A percentile compares a stretch with the other conserved stretches of the same genome.
Evolutionary conservation across 2,888 invertebrate genomes (phyloP).

Genomic region (Ceraclea dissimilis): DNA sequence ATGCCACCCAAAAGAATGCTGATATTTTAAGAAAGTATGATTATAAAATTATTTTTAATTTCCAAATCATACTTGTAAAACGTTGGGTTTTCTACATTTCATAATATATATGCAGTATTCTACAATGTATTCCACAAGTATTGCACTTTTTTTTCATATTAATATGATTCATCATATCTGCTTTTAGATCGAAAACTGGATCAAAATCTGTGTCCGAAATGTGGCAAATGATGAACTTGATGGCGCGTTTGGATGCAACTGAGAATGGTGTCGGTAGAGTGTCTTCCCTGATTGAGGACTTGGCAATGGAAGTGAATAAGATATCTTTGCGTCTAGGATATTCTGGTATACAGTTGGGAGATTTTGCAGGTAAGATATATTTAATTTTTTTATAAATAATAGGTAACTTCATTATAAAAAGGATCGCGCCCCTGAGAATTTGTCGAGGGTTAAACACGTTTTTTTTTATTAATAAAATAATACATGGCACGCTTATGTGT

Average conservation of each 20-base stretch:
- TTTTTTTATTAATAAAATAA: too few relatives aligned
- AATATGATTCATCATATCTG: neutral
- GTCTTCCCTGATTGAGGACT: conserved; percentile 52
- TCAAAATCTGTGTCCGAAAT: conserved; percentile 51
- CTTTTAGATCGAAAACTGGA: conserved; percentile 38
- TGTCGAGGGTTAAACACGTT: too few relatives aligned
- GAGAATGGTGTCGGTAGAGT: conserved; percentile 55
- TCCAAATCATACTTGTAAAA: too few relatives aligned
- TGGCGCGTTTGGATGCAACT: conserved; percentile 56
- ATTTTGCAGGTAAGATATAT: neutral
- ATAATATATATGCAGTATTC: too few relatives aligned
- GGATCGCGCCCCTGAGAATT: too few relatives aligned
- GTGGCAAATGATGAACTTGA: conserved; percentile 57
- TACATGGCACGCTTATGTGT: too few relatives aligned
- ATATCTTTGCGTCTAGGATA: conserved; percentile 5
- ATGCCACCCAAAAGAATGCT: conserved; percentile 40
- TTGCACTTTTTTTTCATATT: too few relatives aligned
- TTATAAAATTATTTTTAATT: too few relatives aligned
- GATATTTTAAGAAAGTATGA: conserved; percentile 30
- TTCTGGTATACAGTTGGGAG: conserved; percentile 5
- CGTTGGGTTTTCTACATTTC: too few relatives aligned
- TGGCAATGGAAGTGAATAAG: conserved; percentile 37
- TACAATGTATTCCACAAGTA: too few relatives aligned
- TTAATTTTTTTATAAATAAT: neutral
- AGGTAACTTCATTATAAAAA: too few relatives aligned